Evolutionary conservation across 2,113 vertebrate species (phyloP), one percentile per base, ranked within the genome.

Genomic region (Turnix velox): DNA sequence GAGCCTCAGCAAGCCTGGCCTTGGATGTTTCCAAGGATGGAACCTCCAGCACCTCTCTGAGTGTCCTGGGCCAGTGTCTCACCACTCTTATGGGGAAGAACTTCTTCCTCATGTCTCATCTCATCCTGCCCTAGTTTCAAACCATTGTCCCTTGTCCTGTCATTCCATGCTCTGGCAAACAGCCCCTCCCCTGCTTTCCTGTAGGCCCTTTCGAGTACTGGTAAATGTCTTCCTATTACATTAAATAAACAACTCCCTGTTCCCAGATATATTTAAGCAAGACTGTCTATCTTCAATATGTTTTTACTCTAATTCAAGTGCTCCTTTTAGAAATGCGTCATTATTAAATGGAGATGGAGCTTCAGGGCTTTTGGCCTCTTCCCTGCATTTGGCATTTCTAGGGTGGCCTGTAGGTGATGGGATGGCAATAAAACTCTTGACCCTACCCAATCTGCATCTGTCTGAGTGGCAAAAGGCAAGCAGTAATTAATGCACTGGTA

Each of bases 221-320:
- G n/a, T n/a, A n/a, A n/a, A 3, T 43, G 40, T 45, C 39, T 45
- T 52, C 12, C 23, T 35, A 3, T 19, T 22, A 16, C 9, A 14
- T 33, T 33, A 62, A 62, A 31, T 16, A 19, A 78, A 33, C 27
- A 8, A 2, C 15, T 22, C 10, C 37, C 7, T 46, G 5, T 25
- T 87, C 81, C 24, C 55, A 66, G 37, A 12, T 9, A 4, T 0
- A 5, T 14, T 54, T 25, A 54, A 54, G 30, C 16, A 42, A 40
- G 49, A 23, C 23, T 42, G 2, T 9, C 3, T 15, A 4, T 51
- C 61, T 45, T 67, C 8, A 18, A 0, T 33, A 16, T 3, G 1
- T 17, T 67, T 83, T 52, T 39, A 3, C 42, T 59, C 37, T 12
- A 4, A 18, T 71, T 81, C 40, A 31, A 2, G 65, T 71, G 55